Percentiles rank a stretch among this genome's conserved stretches.
These are phyloP conservation scores for Lydus trimaculatus DNA, from an alignment of 2,888 invertebrate genomes.

Conservation along the genomic window DNA sequence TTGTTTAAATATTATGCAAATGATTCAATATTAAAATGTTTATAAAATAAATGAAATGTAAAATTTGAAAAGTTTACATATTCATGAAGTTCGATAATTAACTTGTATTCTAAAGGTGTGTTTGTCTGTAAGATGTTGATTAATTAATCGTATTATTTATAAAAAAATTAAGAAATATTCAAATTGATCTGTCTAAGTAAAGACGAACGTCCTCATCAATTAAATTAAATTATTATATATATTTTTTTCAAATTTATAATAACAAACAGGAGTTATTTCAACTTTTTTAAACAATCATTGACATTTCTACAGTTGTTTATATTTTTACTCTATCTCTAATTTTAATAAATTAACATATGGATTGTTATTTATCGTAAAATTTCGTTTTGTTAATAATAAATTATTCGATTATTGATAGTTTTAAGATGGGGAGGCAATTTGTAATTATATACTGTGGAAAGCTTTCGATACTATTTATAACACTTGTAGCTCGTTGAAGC, in stretches of 20 bases:
- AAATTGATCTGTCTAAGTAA: slow-evolving; percentile 16
- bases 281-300: neutral
- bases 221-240: neutral
- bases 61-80: slow-evolving; percentile 23
- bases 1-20: neutral
- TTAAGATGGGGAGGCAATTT: neutral
- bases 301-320: neutral
- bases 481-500: slow-evolving; percentile 7
- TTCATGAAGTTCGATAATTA: slow-evolving; percentile 29
- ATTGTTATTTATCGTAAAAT: neutral
- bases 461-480: neutral
- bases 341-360: neutral
- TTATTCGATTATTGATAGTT: neutral
- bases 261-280: too few relatives aligned
- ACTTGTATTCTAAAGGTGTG: slow-evolving; percentile 25
- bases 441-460: neutral
- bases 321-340: neutral
- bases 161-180: slow-evolving; percentile 19
- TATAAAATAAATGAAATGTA: neutral
- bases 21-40: neutral
- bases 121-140: slow-evolving; percentile 17
- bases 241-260: too few relatives aligned
- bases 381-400: too few relatives aligned
- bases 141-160: slow-evolving; percentile 29
- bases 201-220: slow-evolving; percentile 13